Conservation (phyloP, 2,888 invertebrate genomes). For the Stenolophus ochropezus region DNA sequence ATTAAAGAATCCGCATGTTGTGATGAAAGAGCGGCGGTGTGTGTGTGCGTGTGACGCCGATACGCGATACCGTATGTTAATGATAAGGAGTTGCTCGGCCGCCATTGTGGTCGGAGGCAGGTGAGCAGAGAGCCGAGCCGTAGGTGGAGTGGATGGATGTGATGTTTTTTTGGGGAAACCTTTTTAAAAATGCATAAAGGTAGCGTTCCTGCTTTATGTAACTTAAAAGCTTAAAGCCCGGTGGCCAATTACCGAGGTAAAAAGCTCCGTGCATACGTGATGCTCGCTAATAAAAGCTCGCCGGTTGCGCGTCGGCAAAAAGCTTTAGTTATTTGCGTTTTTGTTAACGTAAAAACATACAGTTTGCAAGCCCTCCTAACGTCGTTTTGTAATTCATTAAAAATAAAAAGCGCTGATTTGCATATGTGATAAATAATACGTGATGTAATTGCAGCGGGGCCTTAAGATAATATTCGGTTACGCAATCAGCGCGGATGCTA, state of each 20-base stretch:
- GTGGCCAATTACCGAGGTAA: constrained; percentile 73
- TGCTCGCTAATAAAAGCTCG: constrained; percentile 67
- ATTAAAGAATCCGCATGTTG: too few relatives aligned
- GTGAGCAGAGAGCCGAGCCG: neutral
- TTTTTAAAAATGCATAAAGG: constrained; percentile 61
- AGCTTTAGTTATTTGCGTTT: constrained; percentile 60
- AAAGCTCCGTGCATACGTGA: constrained; percentile 72
- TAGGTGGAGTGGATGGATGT: neutral
- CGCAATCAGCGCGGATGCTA: constrained; percentile 32
- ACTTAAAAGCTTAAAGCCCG: constrained; percentile 74
- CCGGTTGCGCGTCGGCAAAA: constrained; percentile 58
- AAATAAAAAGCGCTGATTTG: constrained; percentile 43
- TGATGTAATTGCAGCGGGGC: constrained; percentile 18
- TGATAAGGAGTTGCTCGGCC: neutral
- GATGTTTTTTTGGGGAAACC: constrained; percentile 50
- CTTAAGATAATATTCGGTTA: constrained; percentile 48
- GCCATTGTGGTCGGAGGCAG: constrained; percentile 2
- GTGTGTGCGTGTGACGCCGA: too few relatives aligned
- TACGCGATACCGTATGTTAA: too few relatives aligned
- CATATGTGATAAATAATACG: constrained; percentile 49
- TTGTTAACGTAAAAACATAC: constrained; percentile 54
- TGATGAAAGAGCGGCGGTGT: too few relatives aligned
- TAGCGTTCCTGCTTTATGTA: constrained; percentile 68
- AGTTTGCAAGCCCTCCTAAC: constrained; percentile 24
- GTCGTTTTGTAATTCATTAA: constrained; percentile 53